These are phyloP conservation scores for Magallana nippona DNA, from an alignment of 2,888 invertebrate genomes.

Conservation along the genomic window DNA sequence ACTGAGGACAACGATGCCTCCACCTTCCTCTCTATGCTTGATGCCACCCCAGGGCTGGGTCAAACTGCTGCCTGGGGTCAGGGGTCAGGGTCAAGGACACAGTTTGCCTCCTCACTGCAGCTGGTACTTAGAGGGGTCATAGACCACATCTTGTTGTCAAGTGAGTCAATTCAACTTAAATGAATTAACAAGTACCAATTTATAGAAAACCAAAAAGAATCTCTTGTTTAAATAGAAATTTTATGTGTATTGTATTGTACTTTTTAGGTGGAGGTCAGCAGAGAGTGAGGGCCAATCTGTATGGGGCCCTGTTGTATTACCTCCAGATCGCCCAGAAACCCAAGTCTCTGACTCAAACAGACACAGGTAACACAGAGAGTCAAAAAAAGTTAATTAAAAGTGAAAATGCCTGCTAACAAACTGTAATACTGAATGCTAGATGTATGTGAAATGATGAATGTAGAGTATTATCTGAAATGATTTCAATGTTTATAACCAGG, in stretches of 20 bases:
- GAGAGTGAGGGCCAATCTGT: constrained; percentile 91
- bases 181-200: not conserved
- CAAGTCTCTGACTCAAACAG: constrained; percentile 44
- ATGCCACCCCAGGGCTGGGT: constrained; percentile 47
- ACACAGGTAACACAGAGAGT: constrained; percentile 28
- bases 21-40: constrained; percentile 83
- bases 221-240: not conserved
- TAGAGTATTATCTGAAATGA: no score
- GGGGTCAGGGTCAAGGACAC: constrained; percentile 71
- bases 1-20: constrained; percentile 52
- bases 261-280: constrained; percentile 87
- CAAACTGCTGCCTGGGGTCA: constrained; percentile 61
- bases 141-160: constrained; percentile 90
- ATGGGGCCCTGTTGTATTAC: constrained; percentile 90
- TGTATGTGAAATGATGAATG: no score
- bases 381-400: no score
- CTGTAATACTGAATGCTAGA: no score
- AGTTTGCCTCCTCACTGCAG: constrained; percentile 78
- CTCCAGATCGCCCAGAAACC: constrained; percentile 83
- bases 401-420: no score
- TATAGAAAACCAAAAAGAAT: no score
- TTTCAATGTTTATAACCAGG: not conserved
- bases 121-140: constrained; percentile 85
- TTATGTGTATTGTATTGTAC: no score
- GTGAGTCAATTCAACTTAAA: constrained; percentile 79